Evolutionary conservation across 2,888 invertebrate species (phyloP).

Genomic region (Orthosia gracilis): DNA sequence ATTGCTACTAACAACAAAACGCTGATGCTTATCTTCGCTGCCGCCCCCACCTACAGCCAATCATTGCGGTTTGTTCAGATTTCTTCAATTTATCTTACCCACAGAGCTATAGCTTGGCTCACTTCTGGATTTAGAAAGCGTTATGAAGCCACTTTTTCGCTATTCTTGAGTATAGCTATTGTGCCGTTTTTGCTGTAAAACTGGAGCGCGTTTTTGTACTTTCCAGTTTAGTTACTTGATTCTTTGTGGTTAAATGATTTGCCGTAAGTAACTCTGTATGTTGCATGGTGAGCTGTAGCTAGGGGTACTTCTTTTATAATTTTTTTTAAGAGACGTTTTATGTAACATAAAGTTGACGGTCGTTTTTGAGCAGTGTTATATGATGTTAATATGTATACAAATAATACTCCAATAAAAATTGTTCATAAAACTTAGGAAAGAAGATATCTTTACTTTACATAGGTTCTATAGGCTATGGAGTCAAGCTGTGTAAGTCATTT

Average conservation of each 20-base stretch:
- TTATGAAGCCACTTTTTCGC: conserved; percentile 70
- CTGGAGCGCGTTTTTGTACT: conserved; percentile 54
- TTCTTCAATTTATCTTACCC: conserved; percentile 78
- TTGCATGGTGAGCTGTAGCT: not conserved
- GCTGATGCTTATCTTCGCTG: not conserved
- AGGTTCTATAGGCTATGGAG: not conserved
- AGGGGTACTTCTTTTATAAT: not conserved
- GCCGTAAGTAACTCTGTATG: not conserved
- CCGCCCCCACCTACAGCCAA: conserved; percentile 36
- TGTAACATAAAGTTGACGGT: not conserved
- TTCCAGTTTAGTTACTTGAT: conserved; percentile 54
- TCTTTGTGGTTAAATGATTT: conserved; percentile 33
- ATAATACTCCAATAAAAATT: too few species aligned
- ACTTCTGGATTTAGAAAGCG: conserved; percentile 78
- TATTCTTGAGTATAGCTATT: conserved; percentile 53
- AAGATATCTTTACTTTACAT: not conserved
- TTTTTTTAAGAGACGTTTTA: too few species aligned
- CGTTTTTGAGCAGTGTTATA: not conserved
- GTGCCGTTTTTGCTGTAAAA: conserved; percentile 52
- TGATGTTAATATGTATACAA: too few species aligned
- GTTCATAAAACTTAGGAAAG: not conserved
- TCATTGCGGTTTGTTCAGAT: conserved; percentile 79
- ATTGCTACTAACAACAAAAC: not conserved
- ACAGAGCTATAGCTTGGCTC: conserved; percentile 71
- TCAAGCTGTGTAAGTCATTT: not conserved